A percentile compares a stretch with the other conserved stretches of the same genome.
Evolutionary conservation across 2,113 vertebrate genomes (phyloP).

Genomic region (Vidua chalybeata): DNA sequence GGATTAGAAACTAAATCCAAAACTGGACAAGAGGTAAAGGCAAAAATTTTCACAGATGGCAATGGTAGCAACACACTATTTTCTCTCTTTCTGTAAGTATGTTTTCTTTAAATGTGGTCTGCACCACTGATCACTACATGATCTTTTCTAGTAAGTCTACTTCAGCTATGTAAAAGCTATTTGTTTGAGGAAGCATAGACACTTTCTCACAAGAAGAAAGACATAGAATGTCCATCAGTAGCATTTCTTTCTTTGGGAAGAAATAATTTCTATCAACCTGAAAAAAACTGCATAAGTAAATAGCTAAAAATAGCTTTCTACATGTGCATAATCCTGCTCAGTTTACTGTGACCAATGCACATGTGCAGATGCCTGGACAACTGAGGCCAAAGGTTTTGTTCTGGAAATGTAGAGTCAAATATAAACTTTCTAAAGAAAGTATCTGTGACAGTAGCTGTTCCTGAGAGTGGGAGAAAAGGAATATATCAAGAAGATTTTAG

Average conservation of each 20-base stretch:
- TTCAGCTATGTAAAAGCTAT: not conserved
- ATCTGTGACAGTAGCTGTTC: not conserved
- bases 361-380: not conserved
- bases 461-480: not conserved
- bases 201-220: not conserved
- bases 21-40: slow-evolving; percentile 17
- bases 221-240: not conserved
- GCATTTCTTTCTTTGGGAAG: not conserved
- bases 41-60: not conserved
- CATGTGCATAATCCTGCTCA: not conserved
- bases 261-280: not conserved
- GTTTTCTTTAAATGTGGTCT: not conserved
- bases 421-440: not conserved
- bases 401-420: not conserved
- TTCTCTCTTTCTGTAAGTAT: not conserved
- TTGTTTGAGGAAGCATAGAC: not conserved
- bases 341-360: not conserved
- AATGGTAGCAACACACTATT: not conserved
- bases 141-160: not conserved
- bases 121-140: not conserved
- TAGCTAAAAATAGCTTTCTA: not conserved
- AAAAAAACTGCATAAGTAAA: not conserved
- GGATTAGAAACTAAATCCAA: slow-evolving; percentile 49
- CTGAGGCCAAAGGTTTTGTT: not conserved
- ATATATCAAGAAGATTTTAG: not conserved